Base-by-base conservation (phyloP, 2,888 invertebrate genomes). In the Polyommatus iphigenia region DNA sequence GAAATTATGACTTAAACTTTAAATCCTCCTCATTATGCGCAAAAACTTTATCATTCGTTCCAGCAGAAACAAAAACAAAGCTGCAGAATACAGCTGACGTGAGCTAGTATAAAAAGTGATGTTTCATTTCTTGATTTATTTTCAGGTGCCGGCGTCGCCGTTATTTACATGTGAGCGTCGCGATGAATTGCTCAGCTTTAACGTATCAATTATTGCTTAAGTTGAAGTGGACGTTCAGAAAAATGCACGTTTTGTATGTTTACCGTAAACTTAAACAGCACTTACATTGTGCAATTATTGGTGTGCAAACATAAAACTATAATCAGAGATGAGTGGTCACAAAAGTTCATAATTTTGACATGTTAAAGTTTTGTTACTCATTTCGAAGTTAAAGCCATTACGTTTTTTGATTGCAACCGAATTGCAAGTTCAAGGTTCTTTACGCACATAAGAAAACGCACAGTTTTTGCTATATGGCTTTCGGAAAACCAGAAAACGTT, bases 201-300 rank as follows among this genome's bases (percentile, higher is more conserved):
- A 67, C 67, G 67, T 67, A 32, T 67, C 29, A 67, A 67, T 67
- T 67, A 67, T 67, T 67, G 67, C 29, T 67, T 59, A 67, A 67
- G 29, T 67, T 67, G 24, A 7, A 67, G 67, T 32, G 62, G 24
- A 62, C 29, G 54, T 54, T 54, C 54, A 54, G 54, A 2, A 67
- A 67, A 67, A 29, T 62, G 13, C 20, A 10, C 8, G 10, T 7
- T 20, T 8, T 8, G 41, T 54, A 18, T 6, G 3, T 57, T 57
- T 57, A 57, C 4, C 18, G n/a, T 15, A 50, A 32, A 32, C 32
- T 32, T 32, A 2, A 32, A 32, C 32, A 32, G 3, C 2, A 36
- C 32, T 36, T 36, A 36, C 36, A 6, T 36, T 36, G 36, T 6
- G 36, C 36, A 36, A 36, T 36, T 5, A 36, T 6, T 36, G 6